Conservation (phyloP, 2,888 invertebrate species). For the Ceramica pisi region DNA sequence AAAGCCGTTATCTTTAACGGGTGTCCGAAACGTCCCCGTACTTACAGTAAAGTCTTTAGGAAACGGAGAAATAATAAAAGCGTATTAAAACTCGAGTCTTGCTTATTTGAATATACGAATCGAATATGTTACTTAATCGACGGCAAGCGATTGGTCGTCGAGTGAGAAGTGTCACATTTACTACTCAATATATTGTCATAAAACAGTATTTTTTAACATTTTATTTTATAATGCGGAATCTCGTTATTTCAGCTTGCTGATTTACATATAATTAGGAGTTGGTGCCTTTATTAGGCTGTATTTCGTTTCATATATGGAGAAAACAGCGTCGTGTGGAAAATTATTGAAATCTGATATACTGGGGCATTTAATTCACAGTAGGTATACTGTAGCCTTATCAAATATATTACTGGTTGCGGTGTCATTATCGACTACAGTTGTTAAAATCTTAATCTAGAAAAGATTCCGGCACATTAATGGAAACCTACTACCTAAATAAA, state of each 20-base stretch:
- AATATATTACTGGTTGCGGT: background rate
- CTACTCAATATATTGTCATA: constrained; percentile 80
- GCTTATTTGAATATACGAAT: constrained; percentile 80
- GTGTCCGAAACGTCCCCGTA: constrained; percentile 65
- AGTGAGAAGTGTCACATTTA: constrained; percentile 82
- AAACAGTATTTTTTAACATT: constrained; percentile 76
- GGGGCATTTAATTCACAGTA: constrained; percentile 19
- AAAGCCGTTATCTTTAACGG: constrained; percentile 74
- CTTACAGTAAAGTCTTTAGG: constrained; percentile 70
- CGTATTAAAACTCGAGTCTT: constrained; percentile 71
- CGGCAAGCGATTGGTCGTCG: constrained; percentile 76
- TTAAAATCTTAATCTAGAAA: constrained; percentile 27
- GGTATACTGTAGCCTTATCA: background rate
- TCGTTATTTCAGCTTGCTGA: constrained; percentile 68
- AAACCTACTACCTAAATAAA: constrained; percentile 3
- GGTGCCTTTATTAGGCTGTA: constrained; percentile 63
- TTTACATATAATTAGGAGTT: constrained; percentile 71
- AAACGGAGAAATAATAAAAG: constrained; percentile 74
- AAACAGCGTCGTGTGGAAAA: constrained; percentile 27
- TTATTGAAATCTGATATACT: constrained; percentile 40
- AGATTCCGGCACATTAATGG: constrained; percentile 11
- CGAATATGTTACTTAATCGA: constrained; percentile 80
- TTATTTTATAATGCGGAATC: constrained; percentile 71
- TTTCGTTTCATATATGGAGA: constrained; percentile 33
- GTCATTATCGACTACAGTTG: constrained; percentile 4